A percentile compares a stretch with the other conserved stretches of the same genome.
These are phyloP conservation scores for Pristionchus pacificus DNA, from an alignment of 1,140 invertebrate genomes.

Conservation along the genomic window DNA sequence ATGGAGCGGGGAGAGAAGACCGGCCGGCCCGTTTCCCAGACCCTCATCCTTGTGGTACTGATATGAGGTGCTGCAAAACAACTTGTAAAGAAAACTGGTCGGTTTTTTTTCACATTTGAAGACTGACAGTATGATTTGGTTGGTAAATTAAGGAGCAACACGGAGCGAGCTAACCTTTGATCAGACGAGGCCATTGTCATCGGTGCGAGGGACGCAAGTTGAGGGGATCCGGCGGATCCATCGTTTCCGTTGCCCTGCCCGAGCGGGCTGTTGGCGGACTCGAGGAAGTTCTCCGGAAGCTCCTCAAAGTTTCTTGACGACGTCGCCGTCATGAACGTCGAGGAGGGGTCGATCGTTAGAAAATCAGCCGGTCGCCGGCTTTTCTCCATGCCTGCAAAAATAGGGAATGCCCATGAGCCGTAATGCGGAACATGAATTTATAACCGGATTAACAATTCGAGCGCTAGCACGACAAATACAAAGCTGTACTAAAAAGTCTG, in stretches of 20 bases:
- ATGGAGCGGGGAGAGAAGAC: constrained; percentile 32
- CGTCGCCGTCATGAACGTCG: constrained; percentile 32
- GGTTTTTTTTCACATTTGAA: background rate
- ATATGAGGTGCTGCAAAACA: background rate
- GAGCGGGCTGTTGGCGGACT: constrained; percentile 39
- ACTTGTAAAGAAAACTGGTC: too few relatives aligned
- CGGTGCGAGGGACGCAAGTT: constrained; percentile 34
- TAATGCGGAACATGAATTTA: too few relatives aligned
- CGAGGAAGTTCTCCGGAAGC: constrained; percentile 53
- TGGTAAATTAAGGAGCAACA: background rate
- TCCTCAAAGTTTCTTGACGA: constrained; percentile 46
- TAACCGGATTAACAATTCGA: too few relatives aligned
- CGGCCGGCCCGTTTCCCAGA: constrained; percentile 29
- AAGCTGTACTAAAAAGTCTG: too few relatives aligned
- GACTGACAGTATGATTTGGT: background rate
- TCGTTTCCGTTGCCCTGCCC: background rate
- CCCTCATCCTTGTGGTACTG: background rate
- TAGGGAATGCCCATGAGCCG: background rate
- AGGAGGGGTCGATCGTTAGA: constrained; percentile 52
- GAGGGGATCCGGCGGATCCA: constrained; percentile 11
- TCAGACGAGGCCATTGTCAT: constrained; percentile 31
- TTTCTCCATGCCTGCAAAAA: constrained; percentile 31
- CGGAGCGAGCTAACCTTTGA: background rate
- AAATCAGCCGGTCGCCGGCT: constrained; percentile 19
- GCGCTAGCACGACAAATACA: too few relatives aligned